Evolutionary conservation across 2,888 invertebrate genomes (phyloP).

Genomic region (Heliothis peltigera): DNA sequence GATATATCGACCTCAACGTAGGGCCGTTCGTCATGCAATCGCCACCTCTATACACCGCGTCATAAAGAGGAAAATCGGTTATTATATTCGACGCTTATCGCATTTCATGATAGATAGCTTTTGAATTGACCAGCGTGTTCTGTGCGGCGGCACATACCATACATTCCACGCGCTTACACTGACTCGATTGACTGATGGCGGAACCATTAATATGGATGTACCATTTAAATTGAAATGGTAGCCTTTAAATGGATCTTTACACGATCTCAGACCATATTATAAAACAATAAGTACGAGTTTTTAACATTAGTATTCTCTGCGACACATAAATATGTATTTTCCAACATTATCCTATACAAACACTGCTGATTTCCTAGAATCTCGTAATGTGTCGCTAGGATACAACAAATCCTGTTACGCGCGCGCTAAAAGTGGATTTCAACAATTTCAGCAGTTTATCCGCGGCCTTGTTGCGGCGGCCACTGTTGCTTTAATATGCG

Average conservation of each 20-base stretch:
- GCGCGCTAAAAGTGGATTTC: slow-evolving; percentile 38
- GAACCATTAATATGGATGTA: slow-evolving; percentile 72
- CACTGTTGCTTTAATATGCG: slow-evolving; percentile 28
- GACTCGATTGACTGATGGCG: slow-evolving; percentile 74
- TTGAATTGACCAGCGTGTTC: slow-evolving; percentile 81
- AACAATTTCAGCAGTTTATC: slow-evolving; percentile 35
- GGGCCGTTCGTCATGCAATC: slow-evolving; percentile 72
- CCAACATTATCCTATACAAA: not conserved
- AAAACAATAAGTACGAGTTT: slow-evolving; percentile 33
- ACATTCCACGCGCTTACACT: slow-evolving; percentile 74
- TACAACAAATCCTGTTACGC: slow-evolving; percentile 41
- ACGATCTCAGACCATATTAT: slow-evolving; percentile 45
- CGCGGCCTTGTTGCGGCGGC: slow-evolving; percentile 27
- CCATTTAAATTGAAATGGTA: slow-evolving; percentile 67
- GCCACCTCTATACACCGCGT: slow-evolving; percentile 74
- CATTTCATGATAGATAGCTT: slow-evolving; percentile 72
- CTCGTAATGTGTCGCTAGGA: slow-evolving; percentile 6
- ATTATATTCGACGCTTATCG: slow-evolving; percentile 70
- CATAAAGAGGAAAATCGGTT: slow-evolving; percentile 78
- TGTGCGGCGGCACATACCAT: slow-evolving; percentile 73
- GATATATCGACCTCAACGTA: slow-evolving; percentile 81
- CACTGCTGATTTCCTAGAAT: slow-evolving; percentile 8
- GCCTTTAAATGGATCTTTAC: slow-evolving; percentile 67
- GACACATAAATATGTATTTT: not conserved
- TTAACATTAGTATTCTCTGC: slow-evolving; percentile 12